Conservation (phyloP, 1,140 invertebrate genomes). For the Aleiodes sp. region DNA sequence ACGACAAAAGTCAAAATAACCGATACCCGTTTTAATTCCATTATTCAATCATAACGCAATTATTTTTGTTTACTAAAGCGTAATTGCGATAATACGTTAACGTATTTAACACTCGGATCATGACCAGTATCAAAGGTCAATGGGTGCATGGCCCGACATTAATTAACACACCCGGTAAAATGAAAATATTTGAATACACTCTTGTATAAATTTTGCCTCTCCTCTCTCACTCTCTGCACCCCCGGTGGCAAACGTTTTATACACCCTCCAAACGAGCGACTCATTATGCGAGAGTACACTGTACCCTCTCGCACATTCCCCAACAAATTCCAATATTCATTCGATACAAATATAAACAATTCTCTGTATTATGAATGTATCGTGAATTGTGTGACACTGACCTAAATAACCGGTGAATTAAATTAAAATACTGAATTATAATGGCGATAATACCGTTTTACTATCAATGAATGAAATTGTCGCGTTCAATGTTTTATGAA, state of each 20-base stretch:
- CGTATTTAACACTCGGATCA: not conserved
- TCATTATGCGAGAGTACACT: slow-evolving; percentile 9
- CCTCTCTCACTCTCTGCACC: not conserved
- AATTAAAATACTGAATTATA: too few species aligned
- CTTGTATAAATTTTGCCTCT: slow-evolving; percentile 21
- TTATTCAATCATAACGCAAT: too few species aligned
- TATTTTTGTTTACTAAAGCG: too few species aligned
- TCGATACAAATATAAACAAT: slow-evolving; percentile 6
- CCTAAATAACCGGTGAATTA: not conserved
- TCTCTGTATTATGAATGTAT: too few species aligned
- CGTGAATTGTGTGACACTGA: slow-evolving; percentile 11
- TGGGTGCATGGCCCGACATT: slow-evolving; percentile 40
- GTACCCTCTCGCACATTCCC: slow-evolving; percentile 1
- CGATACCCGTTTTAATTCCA: too few species aligned
- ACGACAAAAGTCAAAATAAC: too few species aligned
- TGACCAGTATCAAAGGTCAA: slow-evolving; percentile 50
- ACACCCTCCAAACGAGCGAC: slow-evolving; percentile 21
- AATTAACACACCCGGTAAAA: slow-evolving; percentile 59
- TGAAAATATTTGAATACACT: slow-evolving; percentile 55
- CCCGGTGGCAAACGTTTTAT: not conserved
- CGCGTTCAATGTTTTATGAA: not conserved
- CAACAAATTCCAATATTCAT: slow-evolving; percentile 4
- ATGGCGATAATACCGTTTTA: too few species aligned
- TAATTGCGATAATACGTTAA: too few species aligned
- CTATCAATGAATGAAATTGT: too few species aligned